A percentile compares a stretch with the other conserved stretches of the same genome.
Conservation (phyloP, 2,888 invertebrate genomes). For the Tryphoninae sp. region DNA sequence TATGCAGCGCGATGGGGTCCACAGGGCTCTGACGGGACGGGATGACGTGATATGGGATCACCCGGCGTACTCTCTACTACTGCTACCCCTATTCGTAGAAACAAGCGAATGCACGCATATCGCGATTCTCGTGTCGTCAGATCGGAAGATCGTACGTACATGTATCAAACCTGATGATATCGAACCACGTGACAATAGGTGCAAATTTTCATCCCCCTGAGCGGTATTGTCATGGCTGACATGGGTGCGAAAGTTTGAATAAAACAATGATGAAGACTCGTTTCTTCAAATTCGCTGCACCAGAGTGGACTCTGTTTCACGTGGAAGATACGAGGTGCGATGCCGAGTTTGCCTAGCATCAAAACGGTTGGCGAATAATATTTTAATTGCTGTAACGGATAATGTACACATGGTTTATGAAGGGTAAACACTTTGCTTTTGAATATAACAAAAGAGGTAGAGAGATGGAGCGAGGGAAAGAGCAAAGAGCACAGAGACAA, state of each 20-base stretch:
- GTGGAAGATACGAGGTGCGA: too few species aligned
- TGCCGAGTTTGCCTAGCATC: not conserved
- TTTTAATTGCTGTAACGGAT: constrained; percentile 42
- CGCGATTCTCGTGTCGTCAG: constrained; percentile 22
- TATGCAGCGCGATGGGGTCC: constrained; percentile 78
- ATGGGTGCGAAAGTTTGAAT: not conserved
- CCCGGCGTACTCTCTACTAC: constrained; percentile 56
- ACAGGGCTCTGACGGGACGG: constrained; percentile 50
- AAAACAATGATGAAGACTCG: not conserved
- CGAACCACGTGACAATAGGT: constrained; percentile 32
- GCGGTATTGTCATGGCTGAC: not conserved
- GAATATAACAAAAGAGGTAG: constrained; percentile 22
- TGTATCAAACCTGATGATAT: constrained; percentile 61
- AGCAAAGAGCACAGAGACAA: constrained; percentile 34
- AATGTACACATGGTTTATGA: constrained; percentile 33
- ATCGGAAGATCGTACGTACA: constrained; percentile 68
- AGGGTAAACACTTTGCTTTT: constrained; percentile 52
- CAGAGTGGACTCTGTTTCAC: not conserved
- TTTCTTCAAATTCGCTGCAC: not conserved
- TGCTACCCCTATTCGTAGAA: constrained; percentile 54
- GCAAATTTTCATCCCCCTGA: constrained; percentile 4
- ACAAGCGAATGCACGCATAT: constrained; percentile 8
- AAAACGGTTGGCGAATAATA: constrained; percentile 30
- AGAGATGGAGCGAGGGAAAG: not conserved
- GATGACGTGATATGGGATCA: constrained; percentile 38